These are phyloP conservation scores for Vulpes ferrilata DNA, from an alignment of 2,113 vertebrate genomes.

Conservation along the genomic window DNA sequence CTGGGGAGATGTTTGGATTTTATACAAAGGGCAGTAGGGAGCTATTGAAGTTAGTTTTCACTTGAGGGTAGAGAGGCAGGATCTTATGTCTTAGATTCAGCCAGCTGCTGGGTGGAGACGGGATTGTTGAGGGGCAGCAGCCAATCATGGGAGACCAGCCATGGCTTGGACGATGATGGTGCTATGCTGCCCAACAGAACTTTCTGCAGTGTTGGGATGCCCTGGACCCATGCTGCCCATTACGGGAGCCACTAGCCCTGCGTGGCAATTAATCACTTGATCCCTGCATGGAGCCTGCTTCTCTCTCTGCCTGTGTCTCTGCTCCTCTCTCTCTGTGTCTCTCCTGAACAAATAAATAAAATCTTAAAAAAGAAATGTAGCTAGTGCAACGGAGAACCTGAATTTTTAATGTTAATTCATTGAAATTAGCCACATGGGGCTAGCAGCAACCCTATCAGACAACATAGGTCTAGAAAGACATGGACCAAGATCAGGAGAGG, in stretches of 20 bases:
- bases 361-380: background rate
- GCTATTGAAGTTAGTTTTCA: background rate
- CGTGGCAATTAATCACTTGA: background rate
- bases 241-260: accelerated
- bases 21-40: background rate
- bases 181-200: accelerated
- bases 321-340: no score
- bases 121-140: background rate
- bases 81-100: background rate
- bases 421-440: background rate
- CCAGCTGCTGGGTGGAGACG: accelerated
- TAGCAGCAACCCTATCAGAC: background rate
- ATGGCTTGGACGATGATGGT: background rate
- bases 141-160: background rate
- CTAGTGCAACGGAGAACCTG: background rate
- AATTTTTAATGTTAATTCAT: background rate
- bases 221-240: accelerated
- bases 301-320: no score
- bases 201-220: no score
- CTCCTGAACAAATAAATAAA: no score
- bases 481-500: background rate
- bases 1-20: background rate
- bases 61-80: background rate
- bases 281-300: no score
- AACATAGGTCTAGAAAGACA: background rate